phyloP scores from a whole-genome alignment of 2,113 vertebrate genomes.

The Callospermophilus lateralis region DNA sequence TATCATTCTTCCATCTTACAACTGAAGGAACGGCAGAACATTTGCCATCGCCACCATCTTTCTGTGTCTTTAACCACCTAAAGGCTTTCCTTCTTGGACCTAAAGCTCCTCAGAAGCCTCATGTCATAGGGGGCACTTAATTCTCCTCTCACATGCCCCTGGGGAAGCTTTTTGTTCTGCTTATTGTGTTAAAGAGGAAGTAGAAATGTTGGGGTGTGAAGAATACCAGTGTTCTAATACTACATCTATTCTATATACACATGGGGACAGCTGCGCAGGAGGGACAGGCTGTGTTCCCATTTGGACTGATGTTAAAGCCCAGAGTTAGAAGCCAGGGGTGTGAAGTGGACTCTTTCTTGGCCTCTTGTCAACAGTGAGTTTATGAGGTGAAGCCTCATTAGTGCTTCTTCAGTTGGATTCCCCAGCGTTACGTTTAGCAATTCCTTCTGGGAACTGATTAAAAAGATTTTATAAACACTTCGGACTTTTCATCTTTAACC shows the following conservation, averaged over 20 bases:
- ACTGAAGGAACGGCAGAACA: background rate
- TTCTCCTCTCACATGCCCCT: background rate
- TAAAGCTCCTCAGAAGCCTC: background rate
- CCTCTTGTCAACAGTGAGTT: background rate
- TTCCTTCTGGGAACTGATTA: constrained; percentile 59
- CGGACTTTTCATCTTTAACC: constrained; percentile 63
- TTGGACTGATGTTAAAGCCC: background rate
- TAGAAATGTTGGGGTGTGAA: background rate
- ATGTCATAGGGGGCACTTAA: too few species aligned
- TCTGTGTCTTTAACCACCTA: background rate
- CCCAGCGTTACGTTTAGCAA: constrained; percentile 37
- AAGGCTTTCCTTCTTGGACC: background rate
- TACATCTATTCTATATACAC: background rate
- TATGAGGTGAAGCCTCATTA: background rate
- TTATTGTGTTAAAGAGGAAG: background rate
- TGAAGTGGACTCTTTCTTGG: background rate
- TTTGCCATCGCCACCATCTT: background rate
- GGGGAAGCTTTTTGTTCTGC: background rate
- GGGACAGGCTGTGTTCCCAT: background rate
- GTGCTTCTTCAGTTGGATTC: constrained; percentile 7
- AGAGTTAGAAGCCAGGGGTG: background rate
- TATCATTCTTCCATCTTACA: background rate
- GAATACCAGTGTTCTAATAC: background rate
- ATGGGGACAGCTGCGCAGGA: too few species aligned
- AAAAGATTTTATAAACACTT: constrained; percentile 72